A percentile compares a stretch with the other conserved stretches of the same genome.
phyloP scores from a whole-genome alignment of 37 sponge, comb jelly and placozoan species.

The Lycopodina hypogea region DNA sequence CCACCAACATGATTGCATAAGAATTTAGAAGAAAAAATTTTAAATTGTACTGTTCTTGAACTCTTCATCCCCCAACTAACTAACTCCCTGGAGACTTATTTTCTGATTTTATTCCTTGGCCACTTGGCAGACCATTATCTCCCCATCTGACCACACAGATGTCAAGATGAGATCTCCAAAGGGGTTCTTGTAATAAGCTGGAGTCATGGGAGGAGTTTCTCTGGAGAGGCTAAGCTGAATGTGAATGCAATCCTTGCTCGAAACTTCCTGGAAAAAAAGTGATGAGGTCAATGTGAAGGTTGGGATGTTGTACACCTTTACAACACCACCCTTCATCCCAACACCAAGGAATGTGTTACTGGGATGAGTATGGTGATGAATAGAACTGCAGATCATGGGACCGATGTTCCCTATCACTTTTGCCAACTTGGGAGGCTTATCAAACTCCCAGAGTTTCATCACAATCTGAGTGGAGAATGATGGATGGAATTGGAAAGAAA shows the following conservation, averaged over 20 bases:
- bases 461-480: background rate
- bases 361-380: conserved; percentile 17
- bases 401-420: conserved; percentile 19
- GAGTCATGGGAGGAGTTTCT: conserved; percentile 15
- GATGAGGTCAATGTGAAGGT: conserved; percentile 47
- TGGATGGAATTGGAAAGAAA: too few relatives aligned
- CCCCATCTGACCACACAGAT: conserved; percentile 52
- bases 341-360: conserved; percentile 49
- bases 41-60: too few relatives aligned
- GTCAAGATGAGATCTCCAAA: conserved; percentile 58
- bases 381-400: conserved; percentile 16
- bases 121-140: conserved; percentile 53
- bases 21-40: too few relatives aligned
- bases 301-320: conserved; percentile 64
- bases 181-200: conserved; percentile 32
- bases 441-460: conserved; percentile 49
- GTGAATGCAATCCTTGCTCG: conserved; percentile 21
- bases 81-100: too few relatives aligned
- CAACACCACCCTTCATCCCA: conserved; percentile 32
- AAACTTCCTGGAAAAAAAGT: conserved; percentile 44
- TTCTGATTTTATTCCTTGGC: conserved; percentile 24
- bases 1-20: too few relatives aligned
- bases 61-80: too few relatives aligned
- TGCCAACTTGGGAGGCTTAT: conserved; percentile 17
- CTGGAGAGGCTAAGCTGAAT: conserved; percentile 51